Percentiles rank a stretch among this genome's conserved stretches.
Evolutionary conservation across 2,113 vertebrate species (phyloP).

Genomic region (Corythornis cristatus): DNA sequence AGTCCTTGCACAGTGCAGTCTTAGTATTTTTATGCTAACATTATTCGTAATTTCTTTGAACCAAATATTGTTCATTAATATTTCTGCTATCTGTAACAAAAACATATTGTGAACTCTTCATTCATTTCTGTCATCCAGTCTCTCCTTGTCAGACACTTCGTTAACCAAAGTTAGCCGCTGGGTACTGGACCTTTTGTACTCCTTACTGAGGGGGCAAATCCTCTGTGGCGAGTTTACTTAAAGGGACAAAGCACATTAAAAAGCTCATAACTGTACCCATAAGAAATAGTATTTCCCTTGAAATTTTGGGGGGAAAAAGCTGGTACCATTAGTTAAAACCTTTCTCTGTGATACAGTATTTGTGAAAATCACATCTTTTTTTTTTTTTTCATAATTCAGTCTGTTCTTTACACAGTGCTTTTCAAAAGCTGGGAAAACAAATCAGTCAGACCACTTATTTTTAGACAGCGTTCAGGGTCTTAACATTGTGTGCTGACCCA

Average conservation of each 20-base stretch:
- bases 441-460: not conserved
- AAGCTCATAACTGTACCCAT: not conserved
- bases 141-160: slow-evolving; percentile 13
- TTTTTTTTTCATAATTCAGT: not conserved
- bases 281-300: not conserved
- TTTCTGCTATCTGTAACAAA: not conserved
- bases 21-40: not conserved
- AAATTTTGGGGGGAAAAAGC: not conserved
- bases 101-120: not conserved
- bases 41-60: not conserved
- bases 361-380: not conserved
- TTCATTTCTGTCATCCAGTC: not conserved
- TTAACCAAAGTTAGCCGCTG: slow-evolving; percentile 6
- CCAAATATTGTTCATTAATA: not conserved
- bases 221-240: slow-evolving; percentile 42
- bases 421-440: not conserved
- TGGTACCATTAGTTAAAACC: not conserved
- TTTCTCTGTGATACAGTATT: not conserved
- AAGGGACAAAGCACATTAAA: slow-evolving; percentile 12
- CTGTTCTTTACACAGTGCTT: not conserved
- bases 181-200: slow-evolving; percentile 25
- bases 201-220: not conserved
- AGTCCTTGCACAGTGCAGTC: not conserved
- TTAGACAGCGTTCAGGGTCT: not conserved
- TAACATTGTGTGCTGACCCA: not conserved